A percentile compares a stretch with the other conserved stretches of the same genome.
Conservation (phyloP, 2,797 vertebrate species). For the Pitangus sulphuratus region DNA sequence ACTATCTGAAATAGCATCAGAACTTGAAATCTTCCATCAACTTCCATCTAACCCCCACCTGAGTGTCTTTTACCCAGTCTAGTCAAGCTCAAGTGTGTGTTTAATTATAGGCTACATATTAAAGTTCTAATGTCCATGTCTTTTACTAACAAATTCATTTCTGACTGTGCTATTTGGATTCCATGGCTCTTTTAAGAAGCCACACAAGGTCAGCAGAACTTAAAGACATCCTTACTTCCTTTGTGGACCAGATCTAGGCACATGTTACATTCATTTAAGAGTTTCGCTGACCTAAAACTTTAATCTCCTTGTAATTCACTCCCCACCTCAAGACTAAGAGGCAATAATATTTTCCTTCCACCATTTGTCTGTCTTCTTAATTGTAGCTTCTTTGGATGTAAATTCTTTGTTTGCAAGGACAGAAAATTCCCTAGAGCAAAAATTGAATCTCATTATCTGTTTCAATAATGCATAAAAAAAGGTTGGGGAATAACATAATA, state of each 20-base stretch:
- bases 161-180: neutral
- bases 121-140: neutral
- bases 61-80: neutral
- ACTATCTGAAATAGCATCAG: neutral
- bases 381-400: neutral
- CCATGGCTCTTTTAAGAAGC: neutral
- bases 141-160: neutral
- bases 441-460: neutral
- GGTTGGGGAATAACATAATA: neutral
- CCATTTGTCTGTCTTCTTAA: neutral
- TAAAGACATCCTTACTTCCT: neutral
- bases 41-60: neutral
- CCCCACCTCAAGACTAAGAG: neutral
- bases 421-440: slow-evolving; percentile 1
- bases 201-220: neutral
- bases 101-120: neutral
- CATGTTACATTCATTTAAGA: neutral
- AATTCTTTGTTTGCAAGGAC: neutral
- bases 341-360: neutral
- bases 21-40: neutral
- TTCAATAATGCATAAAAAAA: slow-evolving; percentile 20
- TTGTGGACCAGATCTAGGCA: neutral
- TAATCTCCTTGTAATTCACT: neutral
- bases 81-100: neutral
- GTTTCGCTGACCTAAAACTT: neutral